Percentiles rank a stretch among this genome's conserved stretches.
phyloP scores from a whole-genome alignment of 2,113 vertebrate genomes.

The Platichthys stellatus region DNA sequence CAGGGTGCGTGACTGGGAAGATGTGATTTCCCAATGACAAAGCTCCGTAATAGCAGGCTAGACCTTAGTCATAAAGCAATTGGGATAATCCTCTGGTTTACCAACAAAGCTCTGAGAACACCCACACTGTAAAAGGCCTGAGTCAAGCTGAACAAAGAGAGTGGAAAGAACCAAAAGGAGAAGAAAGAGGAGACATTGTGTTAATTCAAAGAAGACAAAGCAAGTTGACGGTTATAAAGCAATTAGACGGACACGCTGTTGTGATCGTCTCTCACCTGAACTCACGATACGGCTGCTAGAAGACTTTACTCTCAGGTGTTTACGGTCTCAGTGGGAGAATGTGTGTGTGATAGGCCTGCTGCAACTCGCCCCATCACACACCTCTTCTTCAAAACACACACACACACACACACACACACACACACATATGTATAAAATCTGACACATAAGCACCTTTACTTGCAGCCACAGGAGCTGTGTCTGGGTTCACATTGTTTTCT shows the following conservation, averaged over 20 bases:
- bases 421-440: not conserved
- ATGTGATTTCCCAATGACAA: slow-evolving; percentile 70
- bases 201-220: slow-evolving; percentile 26
- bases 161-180: slow-evolving; percentile 10
- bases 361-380: slow-evolving; percentile 43
- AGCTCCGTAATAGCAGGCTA: slow-evolving; percentile 69
- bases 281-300: not conserved
- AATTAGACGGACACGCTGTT: slow-evolving; percentile 39
- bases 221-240: slow-evolving; percentile 12
- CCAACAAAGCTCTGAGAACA: slow-evolving; percentile 72
- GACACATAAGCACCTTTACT: slow-evolving; percentile 69
- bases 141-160: slow-evolving; percentile 38
- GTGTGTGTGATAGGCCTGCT: slow-evolving; percentile 49
- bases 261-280: slow-evolving; percentile 19
- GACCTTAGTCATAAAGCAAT: slow-evolving; percentile 73
- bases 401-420: slow-evolving; percentile 19
- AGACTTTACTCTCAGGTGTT: slow-evolving; percentile 32
- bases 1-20: slow-evolving; percentile 65
- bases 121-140: slow-evolving; percentile 62
- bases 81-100: slow-evolving; percentile 74
- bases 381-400: slow-evolving; percentile 35
- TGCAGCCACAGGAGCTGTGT: slow-evolving; percentile 49
- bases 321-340: slow-evolving; percentile 32
- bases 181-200: slow-evolving; percentile 20
- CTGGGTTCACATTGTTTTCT: slow-evolving; percentile 38